Evolutionary conservation across 2,113 vertebrate genomes (phyloP).

Genomic region (Rhadina sibilatrix): DNA sequence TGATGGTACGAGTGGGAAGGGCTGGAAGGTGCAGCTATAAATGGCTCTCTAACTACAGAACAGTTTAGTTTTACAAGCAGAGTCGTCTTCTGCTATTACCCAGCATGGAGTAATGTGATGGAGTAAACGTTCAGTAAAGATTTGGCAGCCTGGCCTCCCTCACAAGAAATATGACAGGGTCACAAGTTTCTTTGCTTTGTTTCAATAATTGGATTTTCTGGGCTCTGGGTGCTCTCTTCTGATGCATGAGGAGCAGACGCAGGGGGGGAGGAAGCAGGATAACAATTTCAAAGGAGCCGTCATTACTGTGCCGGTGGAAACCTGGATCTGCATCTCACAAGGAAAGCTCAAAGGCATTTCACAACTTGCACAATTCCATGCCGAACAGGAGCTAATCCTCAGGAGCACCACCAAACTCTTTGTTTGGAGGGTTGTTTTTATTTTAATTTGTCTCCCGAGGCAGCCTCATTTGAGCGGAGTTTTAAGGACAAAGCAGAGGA

Average conservation of each 20-base stretch:
- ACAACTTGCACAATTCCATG: neutral
- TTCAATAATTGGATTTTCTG: neutral
- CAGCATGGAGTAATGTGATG: neutral
- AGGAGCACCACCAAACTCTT: neutral
- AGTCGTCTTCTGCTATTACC: neutral
- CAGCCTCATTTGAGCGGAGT: slow-evolving; percentile 16
- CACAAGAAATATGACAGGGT: neutral
- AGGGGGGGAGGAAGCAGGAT: neutral
- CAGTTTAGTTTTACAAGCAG: slow-evolving; percentile 16
- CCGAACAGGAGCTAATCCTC: slow-evolving; percentile 25
- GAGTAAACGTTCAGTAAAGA: neutral
- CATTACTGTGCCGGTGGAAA: neutral
- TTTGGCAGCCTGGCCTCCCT: neutral
- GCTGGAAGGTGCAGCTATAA: neutral
- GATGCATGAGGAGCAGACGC: neutral
- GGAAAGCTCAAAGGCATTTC: slow-evolving; percentile 33
- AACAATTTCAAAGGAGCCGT: neutral
- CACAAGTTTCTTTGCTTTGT: neutral
- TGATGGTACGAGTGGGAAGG: neutral
- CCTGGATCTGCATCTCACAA: neutral
- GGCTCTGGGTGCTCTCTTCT: neutral
- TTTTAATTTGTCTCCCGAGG: slow-evolving; percentile 54
- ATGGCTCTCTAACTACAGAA: neutral
- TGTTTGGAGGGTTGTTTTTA: slow-evolving; percentile 40
- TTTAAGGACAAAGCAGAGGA: slow-evolving; percentile 51